Evolutionary conservation across 2,797 vertebrate genomes (phyloP), one percentile per base, ranked within the genome.

Genomic region (Lateolabrax maculatus): DNA sequence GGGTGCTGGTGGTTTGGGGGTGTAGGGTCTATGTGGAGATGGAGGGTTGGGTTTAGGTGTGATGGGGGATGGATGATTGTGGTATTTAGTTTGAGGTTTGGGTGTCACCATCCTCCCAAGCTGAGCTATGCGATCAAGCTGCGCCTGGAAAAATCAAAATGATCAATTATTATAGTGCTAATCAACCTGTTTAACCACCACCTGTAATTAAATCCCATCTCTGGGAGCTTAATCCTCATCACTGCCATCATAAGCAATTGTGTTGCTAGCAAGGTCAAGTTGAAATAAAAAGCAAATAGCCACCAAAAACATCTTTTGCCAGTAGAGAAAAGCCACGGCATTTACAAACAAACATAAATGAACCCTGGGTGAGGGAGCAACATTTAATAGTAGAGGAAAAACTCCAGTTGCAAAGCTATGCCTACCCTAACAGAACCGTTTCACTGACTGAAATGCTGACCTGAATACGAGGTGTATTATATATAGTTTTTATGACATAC

Each of bases 111-210:
- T 88, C 77, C 81, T 94, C 31, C 93, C 93, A 1, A 93, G 79
- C 77, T 94, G 95, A 80, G 90, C 67, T 1, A 95, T 93, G 46
- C 91, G 93, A 60, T 96, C 90, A 0, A 96, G 85, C 82, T 95
- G 93, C 0, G 94, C 93, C 93, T 94, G 62, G 25, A 85, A 76
- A 71, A 77, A 67, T 11, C 2, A 64, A 64, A 70, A 46, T 36
- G 1, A 56, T 43, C 1, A 48, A 2, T 65, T 34, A 49, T 31
- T 37, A 57, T 49, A 36, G 5, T 19, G 55, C 56, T 6, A 29
- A 72, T 1, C 5, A n/a, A n/a, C n/a, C n/a, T n/a, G n/a, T n/a
- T n/a, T n/a, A n/a, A n/a, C n/a, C n/a, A n/a, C n/a, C 31, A 34
- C 3, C 6, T 39, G 9, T 3, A 41, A 52, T 43, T 31, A 34